Evolutionary conservation across 2,888 invertebrate genomes (phyloP).

Genomic region (Chrysotoxum bicinctum): DNA sequence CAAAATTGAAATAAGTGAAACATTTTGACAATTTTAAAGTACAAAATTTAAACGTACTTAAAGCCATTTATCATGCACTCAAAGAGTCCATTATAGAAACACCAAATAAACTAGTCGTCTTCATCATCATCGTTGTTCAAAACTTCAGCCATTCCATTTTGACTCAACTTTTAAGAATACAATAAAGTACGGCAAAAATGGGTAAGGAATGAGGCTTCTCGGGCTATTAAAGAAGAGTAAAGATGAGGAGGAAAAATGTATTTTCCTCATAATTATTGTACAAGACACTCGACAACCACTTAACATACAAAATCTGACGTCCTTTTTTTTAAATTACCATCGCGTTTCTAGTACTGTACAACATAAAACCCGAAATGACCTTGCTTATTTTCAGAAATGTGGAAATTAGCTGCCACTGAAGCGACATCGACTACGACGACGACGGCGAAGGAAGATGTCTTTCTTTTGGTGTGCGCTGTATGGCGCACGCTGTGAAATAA

Average conservation of each 20-base stretch:
- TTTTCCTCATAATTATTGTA: slow-evolving; percentile 65
- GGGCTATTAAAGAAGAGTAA: slow-evolving; percentile 3
- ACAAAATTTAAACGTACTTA: slow-evolving; percentile 31
- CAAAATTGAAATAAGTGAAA: slow-evolving; percentile 26
- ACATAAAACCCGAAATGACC: slow-evolving; percentile 51
- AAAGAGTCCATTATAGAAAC: slow-evolving; percentile 53
- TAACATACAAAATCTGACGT: slow-evolving; percentile 68
- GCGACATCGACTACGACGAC: background rate
- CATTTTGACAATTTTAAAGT: slow-evolving; percentile 1
- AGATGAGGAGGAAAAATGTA: slow-evolving; percentile 21
- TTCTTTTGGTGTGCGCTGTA: background rate
- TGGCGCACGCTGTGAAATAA: slow-evolving; percentile 46
- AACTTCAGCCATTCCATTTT: slow-evolving; percentile 38
- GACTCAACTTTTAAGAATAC: slow-evolving; percentile 21
- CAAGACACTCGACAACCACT: slow-evolving; percentile 70
- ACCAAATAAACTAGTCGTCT: slow-evolving; percentile 37
- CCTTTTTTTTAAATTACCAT: slow-evolving; percentile 57
- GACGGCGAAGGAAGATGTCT: slow-evolving; percentile 2
- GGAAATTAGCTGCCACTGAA: slow-evolving; percentile 55
- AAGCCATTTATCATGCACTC: slow-evolving; percentile 53
- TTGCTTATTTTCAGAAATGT: slow-evolving; percentile 56
- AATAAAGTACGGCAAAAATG: background rate
- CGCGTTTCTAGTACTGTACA: slow-evolving; percentile 24
- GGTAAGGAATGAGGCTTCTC: background rate
- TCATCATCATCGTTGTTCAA: background rate